A percentile compares a stretch with the other conserved stretches of the same genome.
Evolutionary conservation across 2,113 vertebrate species (phyloP).

Genomic region (Phrynosoma blainvillii): DNA sequence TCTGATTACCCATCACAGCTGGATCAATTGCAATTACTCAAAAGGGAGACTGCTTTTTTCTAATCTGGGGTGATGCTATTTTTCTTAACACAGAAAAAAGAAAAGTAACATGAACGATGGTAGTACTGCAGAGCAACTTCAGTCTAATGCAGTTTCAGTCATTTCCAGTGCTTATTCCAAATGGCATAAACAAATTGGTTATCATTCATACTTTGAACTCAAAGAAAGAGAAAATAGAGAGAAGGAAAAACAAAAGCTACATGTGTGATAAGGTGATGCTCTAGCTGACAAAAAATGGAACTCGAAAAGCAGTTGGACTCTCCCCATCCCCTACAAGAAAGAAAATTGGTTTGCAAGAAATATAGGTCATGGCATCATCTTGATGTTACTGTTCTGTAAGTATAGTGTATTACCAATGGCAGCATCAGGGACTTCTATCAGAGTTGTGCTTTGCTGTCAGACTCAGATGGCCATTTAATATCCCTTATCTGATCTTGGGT

Average conservation of each 20-base stretch:
- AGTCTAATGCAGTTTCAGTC: not conserved
- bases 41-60: not conserved
- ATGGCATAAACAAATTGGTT: conserved; percentile 37
- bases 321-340: conserved; percentile 72
- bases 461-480: conserved; percentile 76
- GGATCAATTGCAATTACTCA: conserved; percentile 8
- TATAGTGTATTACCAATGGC: conserved; percentile 71
- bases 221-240: conserved; percentile 28
- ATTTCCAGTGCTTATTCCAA: conserved; percentile 43
- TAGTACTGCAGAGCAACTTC: conserved; percentile 12
- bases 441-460: conserved; percentile 75
- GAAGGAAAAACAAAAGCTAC: conserved; percentile 17
- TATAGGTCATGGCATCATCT: conserved; percentile 74
- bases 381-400: conserved; percentile 67
- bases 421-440: conserved; percentile 71
- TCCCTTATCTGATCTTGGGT: conserved; percentile 74
- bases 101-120: not conserved
- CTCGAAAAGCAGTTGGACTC: conserved; percentile 67
- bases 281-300: conserved; percentile 50
- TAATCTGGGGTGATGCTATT: conserved; percentile 24
- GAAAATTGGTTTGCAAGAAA: conserved; percentile 79
- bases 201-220: conserved; percentile 48
- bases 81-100: conserved; percentile 23
- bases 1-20: not conserved
- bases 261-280: conserved; percentile 42